Percentiles rank a stretch among this genome's conserved stretches.
Conservation (phyloP, 2,113 vertebrate genomes). For the pig (Sus scrofa) region DNA sequence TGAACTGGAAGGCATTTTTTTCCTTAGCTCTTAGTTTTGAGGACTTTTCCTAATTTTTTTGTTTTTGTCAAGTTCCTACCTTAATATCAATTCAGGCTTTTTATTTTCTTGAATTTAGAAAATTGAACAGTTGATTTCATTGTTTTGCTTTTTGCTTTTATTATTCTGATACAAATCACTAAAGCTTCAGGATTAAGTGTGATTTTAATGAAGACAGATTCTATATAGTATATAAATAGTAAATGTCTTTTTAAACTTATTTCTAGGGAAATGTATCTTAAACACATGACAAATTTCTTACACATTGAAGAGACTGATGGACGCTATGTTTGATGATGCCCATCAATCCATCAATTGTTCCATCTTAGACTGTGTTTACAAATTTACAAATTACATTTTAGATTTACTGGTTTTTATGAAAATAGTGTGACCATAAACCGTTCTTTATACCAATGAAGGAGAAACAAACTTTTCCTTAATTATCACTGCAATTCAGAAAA, state of each 20-base stretch:
- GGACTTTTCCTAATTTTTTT: not conserved
- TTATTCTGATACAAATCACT: not conserved
- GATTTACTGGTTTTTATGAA: not conserved
- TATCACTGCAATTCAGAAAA: constrained; percentile 48
- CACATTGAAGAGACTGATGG: not conserved
- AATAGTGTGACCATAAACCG: not conserved
- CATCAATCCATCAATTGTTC: not conserved
- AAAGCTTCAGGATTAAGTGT: not conserved
- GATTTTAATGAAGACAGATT: constrained; percentile 5
- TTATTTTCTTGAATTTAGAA: not conserved
- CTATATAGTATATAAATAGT: not conserved
- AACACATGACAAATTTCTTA: not conserved
- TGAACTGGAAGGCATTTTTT: not conserved
- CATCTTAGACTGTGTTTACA: not conserved
- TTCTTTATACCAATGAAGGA: constrained; percentile 25
- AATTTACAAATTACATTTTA: constrained; percentile 39
- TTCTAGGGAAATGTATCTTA: not conserved
- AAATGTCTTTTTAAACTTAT: not conserved
- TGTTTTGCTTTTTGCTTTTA: not conserved
- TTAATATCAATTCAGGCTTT: not conserved
- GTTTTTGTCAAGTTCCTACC: not conserved
- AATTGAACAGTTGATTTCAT: not conserved
- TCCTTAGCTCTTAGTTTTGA: not conserved
- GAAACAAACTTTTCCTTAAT: constrained; percentile 58
- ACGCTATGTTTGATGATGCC: not conserved